A percentile compares a stretch with the other conserved stretches of the same genome.
Conservation (phyloP, 2,113 vertebrate species). For the Chlamydotis undulata region DNA sequence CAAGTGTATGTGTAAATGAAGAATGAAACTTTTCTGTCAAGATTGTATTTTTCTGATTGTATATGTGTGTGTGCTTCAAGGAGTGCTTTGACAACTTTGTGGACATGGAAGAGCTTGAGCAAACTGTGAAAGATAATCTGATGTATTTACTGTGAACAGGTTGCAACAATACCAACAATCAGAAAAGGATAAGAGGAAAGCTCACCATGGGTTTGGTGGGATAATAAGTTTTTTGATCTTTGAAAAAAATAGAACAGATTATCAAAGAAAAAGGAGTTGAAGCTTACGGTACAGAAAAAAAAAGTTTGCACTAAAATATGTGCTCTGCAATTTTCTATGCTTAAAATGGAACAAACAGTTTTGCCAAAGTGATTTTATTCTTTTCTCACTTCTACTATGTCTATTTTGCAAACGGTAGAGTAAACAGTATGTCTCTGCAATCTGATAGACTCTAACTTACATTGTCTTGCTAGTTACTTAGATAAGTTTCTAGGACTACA, state of each 20-base stretch:
- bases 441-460: constrained; percentile 42
- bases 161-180: constrained; percentile 58
- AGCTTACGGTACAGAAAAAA: not conserved
- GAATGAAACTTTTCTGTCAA: constrained; percentile 28
- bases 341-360: constrained; percentile 13
- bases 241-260: constrained; percentile 41
- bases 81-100: constrained; percentile 57
- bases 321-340: constrained; percentile 6
- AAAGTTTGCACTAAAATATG: constrained; percentile 55
- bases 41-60: not conserved
- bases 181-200: constrained; percentile 32
- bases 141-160: constrained; percentile 52
- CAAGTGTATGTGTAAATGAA: constrained; percentile 33
- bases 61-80: not conserved
- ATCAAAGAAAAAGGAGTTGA: constrained; percentile 11
- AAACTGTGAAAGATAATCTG: constrained; percentile 57
- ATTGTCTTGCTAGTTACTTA: not conserved
- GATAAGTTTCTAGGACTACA: not conserved
- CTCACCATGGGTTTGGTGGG: constrained; percentile 33
- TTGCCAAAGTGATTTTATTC: constrained; percentile 1
- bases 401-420: constrained; percentile 50
- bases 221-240: constrained; percentile 41
- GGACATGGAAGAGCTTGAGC: constrained; percentile 51
- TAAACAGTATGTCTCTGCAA: constrained; percentile 58
- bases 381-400: constrained; percentile 55